phyloP scores from a whole-genome alignment of 2,797 vertebrate genomes.

The Sebastes variabilis region DNA sequence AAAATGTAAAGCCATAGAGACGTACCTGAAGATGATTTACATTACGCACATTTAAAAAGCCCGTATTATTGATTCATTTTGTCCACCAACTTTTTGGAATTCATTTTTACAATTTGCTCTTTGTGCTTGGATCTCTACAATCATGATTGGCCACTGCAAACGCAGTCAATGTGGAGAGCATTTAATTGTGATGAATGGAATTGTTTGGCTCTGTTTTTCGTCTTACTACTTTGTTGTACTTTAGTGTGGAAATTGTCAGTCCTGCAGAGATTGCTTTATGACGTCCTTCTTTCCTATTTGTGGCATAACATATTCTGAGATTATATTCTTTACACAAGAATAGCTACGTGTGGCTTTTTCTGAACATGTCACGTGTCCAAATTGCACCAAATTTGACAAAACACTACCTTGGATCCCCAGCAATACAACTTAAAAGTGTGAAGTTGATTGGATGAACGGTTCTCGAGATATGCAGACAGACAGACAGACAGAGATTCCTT shows the following conservation, averaged over 20 bases:
- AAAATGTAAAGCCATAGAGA: not conserved
- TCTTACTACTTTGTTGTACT: not conserved
- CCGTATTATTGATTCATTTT: accelerated
- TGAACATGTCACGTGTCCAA: too few relatives aligned
- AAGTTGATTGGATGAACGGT: too few relatives aligned
- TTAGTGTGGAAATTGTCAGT: not conserved
- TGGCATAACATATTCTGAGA: not conserved
- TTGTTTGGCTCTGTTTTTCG: not conserved
- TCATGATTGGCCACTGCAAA: not conserved
- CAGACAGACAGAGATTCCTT: too few relatives aligned
- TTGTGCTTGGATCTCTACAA: not conserved
- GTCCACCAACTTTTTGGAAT: not conserved
- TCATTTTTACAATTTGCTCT: not conserved
- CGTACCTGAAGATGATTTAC: not conserved
- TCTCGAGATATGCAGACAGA: too few relatives aligned
- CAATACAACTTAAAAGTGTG: too few relatives aligned
- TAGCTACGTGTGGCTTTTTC: not conserved
- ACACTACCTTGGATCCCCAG: too few relatives aligned
- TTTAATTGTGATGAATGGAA: not conserved
- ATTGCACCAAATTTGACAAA: too few relatives aligned
- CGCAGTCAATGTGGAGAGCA: not conserved
- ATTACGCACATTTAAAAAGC: not conserved
- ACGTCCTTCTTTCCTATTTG: not conserved
- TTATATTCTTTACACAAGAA: not conserved
- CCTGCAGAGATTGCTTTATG: not conserved